Evolutionary conservation across 1,140 invertebrate genomes (phyloP), one percentile per base, ranked within the genome.

Genomic region (Solenopsis invicta): DNA sequence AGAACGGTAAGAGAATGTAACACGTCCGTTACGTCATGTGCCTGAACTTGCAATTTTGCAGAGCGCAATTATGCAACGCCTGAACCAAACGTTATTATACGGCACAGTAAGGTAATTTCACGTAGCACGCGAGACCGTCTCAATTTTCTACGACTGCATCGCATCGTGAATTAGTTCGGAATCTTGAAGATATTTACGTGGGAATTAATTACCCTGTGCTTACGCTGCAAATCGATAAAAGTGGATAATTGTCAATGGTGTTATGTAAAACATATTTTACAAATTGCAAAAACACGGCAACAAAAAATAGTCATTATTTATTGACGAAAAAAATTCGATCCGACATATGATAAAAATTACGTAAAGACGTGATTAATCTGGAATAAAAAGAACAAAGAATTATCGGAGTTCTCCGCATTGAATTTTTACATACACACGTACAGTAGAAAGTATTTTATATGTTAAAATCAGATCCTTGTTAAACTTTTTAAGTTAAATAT

Each of bases 161-260:
- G 66, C 8, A 16, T 5, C 8, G 54, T 5, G 16, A 41, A 71
- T 71, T 56, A 61, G 41, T 8, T 48, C 16, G 24, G 54, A 41
- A 82, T 82, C 18, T 82, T 72, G 34, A 82, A 0, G 18, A 18
- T 10, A 45, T 61, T 1, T 24, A 45, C 9, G 12, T 67, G 21
- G 6, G 6, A 69, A 48, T 69, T 69, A 24, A 74, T 82, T 61
- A 61, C 12, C 10, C 0, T 34, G 24, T 48, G 5, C 18, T 74
- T 61, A 84, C 3, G 2, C 37, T 74, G 54, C 54, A 56, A 74
- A 74, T 45, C 6, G 13, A 84, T 72, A 66, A 16, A 59, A 56
- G 1, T 4, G 2, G 54, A 54, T 41, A 12, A 59, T 2, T 34
- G 0, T 5, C 29, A 4, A 4, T 13, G 8, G 0, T 67, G 29